Evolutionary conservation across 2,888 invertebrate genomes (phyloP).

Genomic region (Tetropium fuscum): DNA sequence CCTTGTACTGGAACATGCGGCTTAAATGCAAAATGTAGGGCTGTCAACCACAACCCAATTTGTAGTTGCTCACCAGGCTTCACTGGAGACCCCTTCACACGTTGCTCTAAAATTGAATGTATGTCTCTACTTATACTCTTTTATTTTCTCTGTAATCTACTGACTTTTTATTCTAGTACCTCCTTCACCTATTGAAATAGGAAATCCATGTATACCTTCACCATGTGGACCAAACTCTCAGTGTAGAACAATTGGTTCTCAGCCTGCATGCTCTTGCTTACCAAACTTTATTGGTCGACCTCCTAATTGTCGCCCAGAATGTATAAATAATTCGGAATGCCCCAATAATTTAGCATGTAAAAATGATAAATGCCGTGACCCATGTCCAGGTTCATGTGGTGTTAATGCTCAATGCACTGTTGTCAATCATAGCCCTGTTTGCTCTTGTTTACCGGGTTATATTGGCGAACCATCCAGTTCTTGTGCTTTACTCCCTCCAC

Average conservation of each 20-base stretch:
- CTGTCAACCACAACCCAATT: slow-evolving; percentile 77
- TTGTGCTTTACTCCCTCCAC: slow-evolving; percentile 64
- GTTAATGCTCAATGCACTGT: slow-evolving; percentile 84
- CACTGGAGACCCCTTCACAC: slow-evolving; percentile 75
- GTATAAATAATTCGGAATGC: slow-evolving; percentile 84
- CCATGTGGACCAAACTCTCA: slow-evolving; percentile 88
- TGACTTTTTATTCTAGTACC: slow-evolving; percentile 58
- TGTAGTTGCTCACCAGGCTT: slow-evolving; percentile 74
- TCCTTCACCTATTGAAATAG: slow-evolving; percentile 61
- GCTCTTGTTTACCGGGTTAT: slow-evolving; percentile 85
- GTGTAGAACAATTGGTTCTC: slow-evolving; percentile 82
- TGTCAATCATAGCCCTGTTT: slow-evolving; percentile 85
- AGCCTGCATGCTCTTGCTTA: slow-evolving; percentile 88
- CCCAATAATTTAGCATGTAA: slow-evolving; percentile 84
- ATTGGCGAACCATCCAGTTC: slow-evolving; percentile 80
- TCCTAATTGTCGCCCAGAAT: slow-evolving; percentile 88
- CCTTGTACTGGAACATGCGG: slow-evolving; percentile 77
- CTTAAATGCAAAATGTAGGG: slow-evolving; percentile 74
- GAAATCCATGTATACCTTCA: slow-evolving; percentile 82
- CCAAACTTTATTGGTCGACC: slow-evolving; percentile 86
- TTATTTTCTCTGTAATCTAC: slow-evolving; percentile 23
- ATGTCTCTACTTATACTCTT: slow-evolving; percentile 42
- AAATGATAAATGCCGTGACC: slow-evolving; percentile 85
- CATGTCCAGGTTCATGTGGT: slow-evolving; percentile 85
- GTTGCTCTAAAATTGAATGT: slow-evolving; percentile 64